Evolutionary conservation across 2,797 vertebrate genomes (phyloP).

Genomic region (Discoglossus pictus): DNA sequence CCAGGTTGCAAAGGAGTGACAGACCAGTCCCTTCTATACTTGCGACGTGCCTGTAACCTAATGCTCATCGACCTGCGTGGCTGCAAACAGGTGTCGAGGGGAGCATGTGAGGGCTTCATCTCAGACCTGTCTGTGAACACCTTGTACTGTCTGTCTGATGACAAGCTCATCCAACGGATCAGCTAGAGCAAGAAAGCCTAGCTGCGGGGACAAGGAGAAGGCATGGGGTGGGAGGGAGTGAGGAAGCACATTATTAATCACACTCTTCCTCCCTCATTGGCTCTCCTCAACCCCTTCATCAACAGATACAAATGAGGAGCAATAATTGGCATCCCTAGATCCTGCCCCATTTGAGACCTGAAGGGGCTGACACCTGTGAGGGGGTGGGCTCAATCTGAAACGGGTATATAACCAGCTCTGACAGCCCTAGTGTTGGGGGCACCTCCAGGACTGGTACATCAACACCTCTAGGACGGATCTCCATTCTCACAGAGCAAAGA

Average conservation of each 20-base stretch:
- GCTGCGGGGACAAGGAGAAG: background rate
- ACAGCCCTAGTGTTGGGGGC: slow-evolving; percentile 1
- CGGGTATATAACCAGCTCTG: slow-evolving; percentile 42
- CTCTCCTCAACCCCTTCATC: background rate
- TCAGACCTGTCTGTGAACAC: slow-evolving; percentile 95
- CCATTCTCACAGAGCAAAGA: slow-evolving; percentile 31
- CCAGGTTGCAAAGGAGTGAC: slow-evolving; percentile 95
- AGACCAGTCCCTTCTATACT: slow-evolving; percentile 87
- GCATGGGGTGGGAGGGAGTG: background rate
- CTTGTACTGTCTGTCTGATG: slow-evolving; percentile 96
- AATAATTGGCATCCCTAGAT: slow-evolving; percentile 35
- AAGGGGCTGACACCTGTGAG: background rate
- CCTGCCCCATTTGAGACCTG: slow-evolving; percentile 20
- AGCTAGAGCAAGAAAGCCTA: slow-evolving; percentile 73
- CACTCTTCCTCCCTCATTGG: slow-evolving; percentile 17
- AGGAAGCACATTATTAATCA: slow-evolving; percentile 33
- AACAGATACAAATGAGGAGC: slow-evolving; percentile 30
- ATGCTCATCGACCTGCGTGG: slow-evolving; percentile 90
- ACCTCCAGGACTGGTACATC: slow-evolving; percentile 10
- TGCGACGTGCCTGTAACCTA: slow-evolving; percentile 89
- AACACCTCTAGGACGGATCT: slow-evolving; percentile 8
- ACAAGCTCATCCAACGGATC: slow-evolving; percentile 98
- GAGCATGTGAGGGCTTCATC: slow-evolving; percentile 95
- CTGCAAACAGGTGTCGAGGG: slow-evolving; percentile 90
- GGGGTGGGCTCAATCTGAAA: slow-evolving; percentile 37